These are phyloP conservation scores for Bombus waltoni DNA, from an alignment of 1,140 invertebrate species.

Conservation along the genomic window DNA sequence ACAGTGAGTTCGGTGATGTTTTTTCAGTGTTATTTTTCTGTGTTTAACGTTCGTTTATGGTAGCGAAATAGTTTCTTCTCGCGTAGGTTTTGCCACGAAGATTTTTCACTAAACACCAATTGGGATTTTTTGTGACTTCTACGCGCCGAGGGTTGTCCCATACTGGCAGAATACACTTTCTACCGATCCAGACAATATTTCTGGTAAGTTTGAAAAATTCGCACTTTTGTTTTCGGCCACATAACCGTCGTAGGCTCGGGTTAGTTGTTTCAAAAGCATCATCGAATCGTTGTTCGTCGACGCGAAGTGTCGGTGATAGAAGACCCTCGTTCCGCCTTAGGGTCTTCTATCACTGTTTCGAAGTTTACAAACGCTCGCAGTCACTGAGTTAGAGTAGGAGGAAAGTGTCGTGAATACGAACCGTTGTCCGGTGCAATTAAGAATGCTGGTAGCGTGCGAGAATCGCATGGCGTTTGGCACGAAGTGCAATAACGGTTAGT, in stretches of 20 bases:
- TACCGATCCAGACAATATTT: slow-evolving; percentile 39
- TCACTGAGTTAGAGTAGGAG: background rate
- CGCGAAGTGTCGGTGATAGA: slow-evolving; percentile 4
- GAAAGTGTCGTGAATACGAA: slow-evolving; percentile 32
- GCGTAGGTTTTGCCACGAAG: slow-evolving; percentile 26
- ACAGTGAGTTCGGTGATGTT: slow-evolving; percentile 53
- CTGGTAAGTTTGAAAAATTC: slow-evolving; percentile 45
- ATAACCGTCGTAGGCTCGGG: too few species aligned
- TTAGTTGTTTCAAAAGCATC: background rate
- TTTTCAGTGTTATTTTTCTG: slow-evolving; percentile 41
- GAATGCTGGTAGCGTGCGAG: slow-evolving; percentile 52
- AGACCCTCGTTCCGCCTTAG: background rate
- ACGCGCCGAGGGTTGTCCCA: background rate
- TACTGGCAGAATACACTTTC: background rate
- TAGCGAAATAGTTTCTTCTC: slow-evolving; percentile 3
- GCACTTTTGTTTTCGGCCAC: slow-evolving; percentile 3
- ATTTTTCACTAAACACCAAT: slow-evolving; percentile 16
- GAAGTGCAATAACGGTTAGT: slow-evolving; percentile 45
- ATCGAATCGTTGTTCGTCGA: background rate
- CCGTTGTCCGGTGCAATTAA: slow-evolving; percentile 57
- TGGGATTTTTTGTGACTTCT: slow-evolving; percentile 23
- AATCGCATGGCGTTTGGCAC: slow-evolving; percentile 43
- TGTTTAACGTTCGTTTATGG: slow-evolving; percentile 37
- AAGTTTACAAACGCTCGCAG: slow-evolving; percentile 13
- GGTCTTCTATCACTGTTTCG: slow-evolving; percentile 24